phyloP scores from a whole-genome alignment of 2,888 invertebrate genomes.

The Marasmarcha lunaedactyla region DNA sequence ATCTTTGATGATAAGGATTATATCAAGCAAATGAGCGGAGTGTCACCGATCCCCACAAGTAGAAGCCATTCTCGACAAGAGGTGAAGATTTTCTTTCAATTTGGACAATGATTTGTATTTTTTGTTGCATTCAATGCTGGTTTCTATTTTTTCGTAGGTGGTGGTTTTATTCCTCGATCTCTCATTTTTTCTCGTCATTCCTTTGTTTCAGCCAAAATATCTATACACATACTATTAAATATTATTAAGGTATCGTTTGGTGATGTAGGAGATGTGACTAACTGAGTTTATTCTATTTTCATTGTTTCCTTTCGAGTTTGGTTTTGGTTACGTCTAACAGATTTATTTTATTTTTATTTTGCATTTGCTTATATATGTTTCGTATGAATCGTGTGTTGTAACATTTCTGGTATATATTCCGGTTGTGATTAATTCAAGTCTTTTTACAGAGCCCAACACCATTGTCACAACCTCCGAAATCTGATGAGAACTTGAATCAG shows the following conservation, averaged over 20 bases:
- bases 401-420: too few species aligned
- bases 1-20: conserved; percentile 94
- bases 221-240: conserved; percentile 63
- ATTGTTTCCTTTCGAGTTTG: conserved; percentile 9
- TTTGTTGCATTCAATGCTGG: conserved; percentile 8
- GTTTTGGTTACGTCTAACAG: conserved; percentile 8
- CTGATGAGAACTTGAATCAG: conserved; percentile 82
- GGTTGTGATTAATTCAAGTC: too few species aligned
- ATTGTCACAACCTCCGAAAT: conserved; percentile 71
- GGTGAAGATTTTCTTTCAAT: conserved; percentile 40
- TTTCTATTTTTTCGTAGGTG: conserved; percentile 28
- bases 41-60: conserved; percentile 48
- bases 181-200: conserved; percentile 19
- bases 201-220: conserved; percentile 67
- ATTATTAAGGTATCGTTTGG: conserved; percentile 20
- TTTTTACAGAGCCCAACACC: conserved; percentile 77
- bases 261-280: conserved; percentile 17
- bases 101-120: conserved; percentile 3
- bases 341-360: conserved; percentile 12
- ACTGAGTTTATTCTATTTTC: conserved; percentile 16
- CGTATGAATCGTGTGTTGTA: too few species aligned
- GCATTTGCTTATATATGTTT: too few species aligned
- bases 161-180: conserved; percentile 27
- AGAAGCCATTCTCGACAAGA: conserved; percentile 55
- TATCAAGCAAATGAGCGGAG: conserved; percentile 78